Base-by-base conservation (phyloP, 2,797 vertebrate species). In the Alcedo atthis region DNA sequence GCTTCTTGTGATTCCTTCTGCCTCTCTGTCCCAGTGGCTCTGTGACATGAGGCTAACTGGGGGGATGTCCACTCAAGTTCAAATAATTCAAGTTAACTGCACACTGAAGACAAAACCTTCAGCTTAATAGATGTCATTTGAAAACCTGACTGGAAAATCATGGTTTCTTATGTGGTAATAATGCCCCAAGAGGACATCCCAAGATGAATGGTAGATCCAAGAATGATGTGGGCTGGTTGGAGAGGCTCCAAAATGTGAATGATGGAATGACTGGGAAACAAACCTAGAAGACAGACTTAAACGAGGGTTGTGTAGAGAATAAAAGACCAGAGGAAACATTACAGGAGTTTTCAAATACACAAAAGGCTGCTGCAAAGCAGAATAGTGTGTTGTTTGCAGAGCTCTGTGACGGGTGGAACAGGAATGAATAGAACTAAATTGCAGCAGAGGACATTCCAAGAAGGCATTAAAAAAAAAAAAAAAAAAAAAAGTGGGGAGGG, bases 71-170 rank as follows among this genome's bases (percentile, higher is more conserved):
- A 66, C 77, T 87, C 35, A 22, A 79, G 74, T 80, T 64, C 83
- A 92, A 86, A 94, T 91, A 95, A 91, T 83, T 96, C 89, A 91
- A 64, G 68, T 91, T 96, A 95, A 91, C 64, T 70, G 58, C 77
- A 49, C 80, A 14, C 61, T 11, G 33, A 88, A 93, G 95, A 80
- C 40, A 57, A 71, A 84, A 45, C 15, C 30, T 81, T 94, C 57
- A 43, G 84, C 61, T 87, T 94, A 93, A 91, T 54, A 85, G 61
- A 77, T 66, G 81, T 61, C 5, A 64, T 89, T 95, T 90, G 58
- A 94, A 89, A 94, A 87, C 79, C 64, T 93, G 68, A 2, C 64
- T 94, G 69, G 68, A 74, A 94, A 94, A 93, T 87, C 1, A 0
- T 63, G 46, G 40, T 81, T 89, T 91, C 76, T 3, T 78, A 62